Evolutionary conservation across 1,140 invertebrate genomes (phyloP), one percentile per base, ranked within the genome.

Genomic region (Olivierus martensii): DNA sequence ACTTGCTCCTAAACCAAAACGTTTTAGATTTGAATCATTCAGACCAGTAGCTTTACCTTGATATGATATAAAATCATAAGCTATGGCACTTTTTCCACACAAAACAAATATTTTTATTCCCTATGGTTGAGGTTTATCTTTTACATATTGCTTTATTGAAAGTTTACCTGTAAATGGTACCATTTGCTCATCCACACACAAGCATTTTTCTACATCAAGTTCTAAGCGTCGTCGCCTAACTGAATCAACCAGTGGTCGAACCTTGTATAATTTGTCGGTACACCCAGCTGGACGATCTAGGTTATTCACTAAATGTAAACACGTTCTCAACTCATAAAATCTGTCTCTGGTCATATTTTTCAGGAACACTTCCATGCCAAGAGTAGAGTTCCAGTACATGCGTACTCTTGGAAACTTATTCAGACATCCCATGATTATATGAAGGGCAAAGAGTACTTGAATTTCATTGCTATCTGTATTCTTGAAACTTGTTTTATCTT

Each of bases 121-220:
- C 46, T 53, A 65, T n/a, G 56, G 52, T 18, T 53, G 58, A 21
- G 62, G 59, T 48, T 62, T 65, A 18, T 52, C 52, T 56, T 59
- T 56, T 15, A 62, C 53, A 50, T 62, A 65, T 41, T 59, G 49
- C 50, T 65, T 65, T 19, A 62, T 35, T 17, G 46, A 46, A 11
- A 62, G 51, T 14, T 59, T 45, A 3, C 63, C 62, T 48, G 49
- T 57, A 49, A 64, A 64, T 14, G 59, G 62, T 3, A 65, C 52
- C 21, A 65, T 63, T 54, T 63, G 62, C 50, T 66, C 63, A 57
- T 65, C 63, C 9, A 65, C 55, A 59, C 54, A 56, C 12, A 60
- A n/a, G 18, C 52, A 39, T 45, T 58, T 44, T 48, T 61, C 62
- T n/a, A 61, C 11, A 35, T 49, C 42, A 12, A 68, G 53, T 36